These are phyloP conservation scores for Cottus gobio DNA, from an alignment of 2,113 vertebrate species.

Conservation along the genomic window DNA sequence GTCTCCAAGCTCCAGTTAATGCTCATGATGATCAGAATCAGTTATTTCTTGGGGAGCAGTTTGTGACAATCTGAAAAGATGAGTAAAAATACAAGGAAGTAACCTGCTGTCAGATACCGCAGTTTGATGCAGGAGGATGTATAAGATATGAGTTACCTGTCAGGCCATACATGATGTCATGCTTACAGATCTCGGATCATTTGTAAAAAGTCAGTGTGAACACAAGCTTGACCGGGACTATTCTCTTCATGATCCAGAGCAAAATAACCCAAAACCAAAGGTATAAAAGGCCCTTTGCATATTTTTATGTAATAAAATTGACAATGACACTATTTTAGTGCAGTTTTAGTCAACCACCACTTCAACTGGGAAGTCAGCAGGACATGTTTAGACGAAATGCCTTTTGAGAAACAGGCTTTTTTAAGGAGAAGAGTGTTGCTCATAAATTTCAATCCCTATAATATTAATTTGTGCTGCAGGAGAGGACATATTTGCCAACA, in stretches of 20 bases:
- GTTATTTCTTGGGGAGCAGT: not conserved
- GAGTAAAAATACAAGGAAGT: not conserved
- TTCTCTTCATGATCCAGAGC: not conserved
- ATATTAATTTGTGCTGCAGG: not conserved
- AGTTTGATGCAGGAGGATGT: not conserved
- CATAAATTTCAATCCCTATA: not conserved
- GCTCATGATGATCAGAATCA: not conserved
- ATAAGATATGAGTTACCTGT: not conserved
- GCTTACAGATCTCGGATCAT: not conserved
- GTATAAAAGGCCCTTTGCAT: not conserved
- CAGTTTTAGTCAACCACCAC: not conserved
- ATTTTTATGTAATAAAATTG: not conserved
- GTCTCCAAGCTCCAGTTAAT: not conserved
- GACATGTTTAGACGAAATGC: not conserved
- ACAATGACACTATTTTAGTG: not conserved
- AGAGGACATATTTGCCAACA: not conserved
- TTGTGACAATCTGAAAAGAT: not conserved
- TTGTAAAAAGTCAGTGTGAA: not conserved
- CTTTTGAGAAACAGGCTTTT: not conserved
- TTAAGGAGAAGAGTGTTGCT: not conserved
- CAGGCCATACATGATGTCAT: not conserved
- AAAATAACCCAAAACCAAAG: not conserved
- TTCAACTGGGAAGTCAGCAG: not conserved
- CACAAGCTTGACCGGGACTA: not conserved
- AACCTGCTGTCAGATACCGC: not conserved